Base-by-base conservation (phyloP, 2,113 vertebrate genomes). In the Poeciliopsis prolifica region DNA sequence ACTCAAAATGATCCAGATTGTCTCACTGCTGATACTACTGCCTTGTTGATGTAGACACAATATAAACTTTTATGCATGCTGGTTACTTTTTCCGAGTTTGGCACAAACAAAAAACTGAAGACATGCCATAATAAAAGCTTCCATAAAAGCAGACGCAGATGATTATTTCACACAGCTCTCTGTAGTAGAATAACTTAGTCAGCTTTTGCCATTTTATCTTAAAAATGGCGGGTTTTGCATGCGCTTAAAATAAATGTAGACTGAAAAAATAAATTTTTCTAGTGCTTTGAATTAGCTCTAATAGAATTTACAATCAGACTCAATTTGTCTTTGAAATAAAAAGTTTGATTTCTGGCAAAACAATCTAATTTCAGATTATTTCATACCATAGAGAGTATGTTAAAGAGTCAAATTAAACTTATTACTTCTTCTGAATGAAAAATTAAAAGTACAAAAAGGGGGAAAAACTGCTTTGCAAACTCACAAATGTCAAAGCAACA, bases 1-100 rank as follows among this genome's bases (percentile, higher is more conserved):
- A 79, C 66, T 75, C 62, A 82, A 61, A 77, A 33, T 54, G 74
- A 74, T 76, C 87, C 85, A 91, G 82, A 89, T 89, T 73, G 84
- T 86, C 77, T 82, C 86, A 85, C 86, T 84, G 86, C 88, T 86
- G 60, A 85, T 84, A 92, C 90, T 84, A 92, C 90, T 90, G 89
- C 89, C 91, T 81, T 82, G 86, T 86, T 86, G 82, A 90, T 89
- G 87, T 86, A 83, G 74, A 90, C 87, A 78, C 73, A 17, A 61
- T 81, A 77, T 86, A 79, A 85, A 72, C 77, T 70, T 72, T 81
- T 42, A 82, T 88, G 92, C 91, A 93, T 93, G 92, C 77, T 82
- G 82, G 69, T 86, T 85, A 71, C 64, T 66, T 42, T 79, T 26
- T 15, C 54, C 75, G 69, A 85, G 14, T 42, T 80, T 89, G 87